Evolutionary conservation across 2,113 vertebrate genomes (phyloP), one percentile per base, ranked within the genome.

Genomic region (Colius striatus): DNA sequence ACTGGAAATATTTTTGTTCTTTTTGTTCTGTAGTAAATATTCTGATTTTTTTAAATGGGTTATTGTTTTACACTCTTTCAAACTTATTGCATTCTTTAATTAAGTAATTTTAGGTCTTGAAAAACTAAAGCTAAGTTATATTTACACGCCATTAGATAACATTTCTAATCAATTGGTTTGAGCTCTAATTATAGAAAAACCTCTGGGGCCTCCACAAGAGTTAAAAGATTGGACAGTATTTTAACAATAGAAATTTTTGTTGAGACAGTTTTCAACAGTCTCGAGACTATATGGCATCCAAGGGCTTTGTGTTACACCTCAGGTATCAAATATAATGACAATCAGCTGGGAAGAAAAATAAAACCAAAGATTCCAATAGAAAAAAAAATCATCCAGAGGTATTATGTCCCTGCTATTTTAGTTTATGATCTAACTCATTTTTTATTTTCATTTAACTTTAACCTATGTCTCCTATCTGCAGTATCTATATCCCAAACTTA

Each of bases 191-290:
- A 63, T 14, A 91, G 50, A 77, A 93, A 93, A 82, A 70, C 13
- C 34, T 32, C 38, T 71, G 47, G 16, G 11, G 77, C 16, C 23
- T 66, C 51, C 26, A 70, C 22, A 81, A 88, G 86, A 50, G 67
- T 75, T 87, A 91, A 72, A 66, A 88, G 41, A 60, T 6, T 83
- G 45, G 41, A 76, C 32, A 89, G n/a, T 70, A 63, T 93, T 96
- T 95, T 91, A 92, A 93, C 45, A 95, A 92, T 48, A 87, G 36
- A 88, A 93, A 76, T 83, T 88, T 67, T 71, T 88, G 34, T 61
- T 75, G 75, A 93, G 70, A 91, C n/a, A 54, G 29, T 88, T 94
- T 79, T 84, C 67, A 50, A 78, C n/a, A 71, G 51, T 14, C 38
- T 86, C 48, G 29, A 91, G 48, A 90, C 55, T 63, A 63, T 3